These are phyloP conservation scores for Eilema caniola DNA, from an alignment of 2,888 invertebrate species.

Conservation along the genomic window DNA sequence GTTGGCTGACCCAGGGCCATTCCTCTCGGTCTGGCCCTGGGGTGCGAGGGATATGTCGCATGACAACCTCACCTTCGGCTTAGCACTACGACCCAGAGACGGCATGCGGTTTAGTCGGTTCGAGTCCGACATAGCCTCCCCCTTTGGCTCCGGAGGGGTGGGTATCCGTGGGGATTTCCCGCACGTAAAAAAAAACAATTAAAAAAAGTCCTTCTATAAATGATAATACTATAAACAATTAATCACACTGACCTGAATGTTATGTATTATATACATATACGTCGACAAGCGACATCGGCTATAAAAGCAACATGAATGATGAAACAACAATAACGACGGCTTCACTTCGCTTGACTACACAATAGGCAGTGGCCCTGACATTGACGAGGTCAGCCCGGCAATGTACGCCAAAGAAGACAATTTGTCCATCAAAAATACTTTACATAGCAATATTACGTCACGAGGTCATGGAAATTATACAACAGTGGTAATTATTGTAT, in stretches of 20 bases:
- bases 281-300: conserved; percentile 28
- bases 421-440: conserved; percentile 49
- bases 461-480: conserved; percentile 58
- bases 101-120: no score
- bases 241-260: conserved; percentile 21
- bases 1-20: no score
- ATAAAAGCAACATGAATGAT: conserved; percentile 52
- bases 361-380: conserved; percentile 69
- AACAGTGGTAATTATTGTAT: conserved; percentile 45
- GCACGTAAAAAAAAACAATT: no score
- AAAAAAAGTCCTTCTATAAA: no score
- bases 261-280: conserved; percentile 34
- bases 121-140: no score
- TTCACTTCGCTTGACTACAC: conserved; percentile 63
- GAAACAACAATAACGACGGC: conserved; percentile 57
- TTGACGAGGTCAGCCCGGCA: conserved; percentile 69
- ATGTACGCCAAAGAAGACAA: conserved; percentile 62
- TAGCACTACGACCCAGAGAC: no score
- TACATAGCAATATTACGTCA: conserved; percentile 55
- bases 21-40: no score
- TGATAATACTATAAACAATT: background rate
- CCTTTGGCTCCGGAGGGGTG: no score
- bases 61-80: no score
- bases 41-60: no score
- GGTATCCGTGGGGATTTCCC: no score